Evolutionary conservation across 2,797 vertebrate genomes (phyloP), one percentile per base, ranked within the genome.

Genomic region (Halcyon chelicuti): DNA sequence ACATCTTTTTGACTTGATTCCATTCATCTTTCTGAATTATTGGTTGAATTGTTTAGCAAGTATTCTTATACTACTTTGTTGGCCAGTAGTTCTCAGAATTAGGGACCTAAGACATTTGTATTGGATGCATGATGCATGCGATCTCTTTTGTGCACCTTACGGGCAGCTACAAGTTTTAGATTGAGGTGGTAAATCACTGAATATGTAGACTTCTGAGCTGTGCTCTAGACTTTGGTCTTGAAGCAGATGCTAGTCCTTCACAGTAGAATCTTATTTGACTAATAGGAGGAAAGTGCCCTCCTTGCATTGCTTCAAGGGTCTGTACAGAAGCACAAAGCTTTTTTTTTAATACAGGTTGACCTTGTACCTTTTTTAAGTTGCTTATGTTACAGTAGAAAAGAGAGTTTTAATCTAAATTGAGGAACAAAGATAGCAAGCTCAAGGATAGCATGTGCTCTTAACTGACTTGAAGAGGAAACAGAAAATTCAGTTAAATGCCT

Each of bases 371-470:
- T 20, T 60, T n/a, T 18, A 33, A 88, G 39, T 68, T 89, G 14
- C 14, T 47, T 51, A 17, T 80, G 8, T 80, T 74, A 54, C 62
- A 66, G 62, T 77, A 68, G 5, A 20, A 86, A 65, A 87, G 42
- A 91, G 40, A 40, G 13, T 66, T 94, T 77, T 65, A 75, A 39
- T 87, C 51, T 89, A 75, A 94, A 58, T 31, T 49, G 73, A 65
- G 42, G 22, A 51, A 29, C 44, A 74, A 55, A 78, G 67, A 35
- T 31, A 79, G 20, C 21, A 40, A 75, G 39, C 42, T 58, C 46
- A 82, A 55, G 55, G 58, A 33, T 77, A 72, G 31, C 5, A 15
- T 28, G 16, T 55, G 9, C 37, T 91, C 49, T 74, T 57, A 60
- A 70, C 29, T 60, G 60, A 29, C 33, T 82, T 79, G 65, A 89